Evolutionary conservation across 2,888 invertebrate genomes (phyloP).

Genomic region (Panzeria rudis): DNA sequence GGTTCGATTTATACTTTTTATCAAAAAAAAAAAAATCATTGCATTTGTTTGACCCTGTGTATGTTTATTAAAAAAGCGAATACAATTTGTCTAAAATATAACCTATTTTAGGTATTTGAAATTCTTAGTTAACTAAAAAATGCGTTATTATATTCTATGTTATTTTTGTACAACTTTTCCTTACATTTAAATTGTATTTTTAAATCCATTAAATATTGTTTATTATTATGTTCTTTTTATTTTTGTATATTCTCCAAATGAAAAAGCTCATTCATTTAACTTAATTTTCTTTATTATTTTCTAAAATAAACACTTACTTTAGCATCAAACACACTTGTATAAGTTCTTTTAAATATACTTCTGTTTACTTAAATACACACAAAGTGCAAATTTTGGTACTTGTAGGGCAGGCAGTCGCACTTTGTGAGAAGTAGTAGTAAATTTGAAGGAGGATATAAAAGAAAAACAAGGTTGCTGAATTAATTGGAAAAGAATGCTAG

Average conservation of each 20-base stretch:
- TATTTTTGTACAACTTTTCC: neutral
- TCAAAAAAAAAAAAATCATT: too few species aligned
- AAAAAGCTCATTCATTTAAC: constrained; percentile 26
- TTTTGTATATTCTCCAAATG: constrained; percentile 8
- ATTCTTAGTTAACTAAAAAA: neutral
- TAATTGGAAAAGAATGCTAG: too few species aligned
- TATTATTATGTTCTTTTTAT: neutral
- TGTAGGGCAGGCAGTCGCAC: neutral
- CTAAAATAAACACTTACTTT: constrained; percentile 62
- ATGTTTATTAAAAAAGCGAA: too few species aligned
- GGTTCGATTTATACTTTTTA: too few species aligned
- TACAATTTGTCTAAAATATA: neutral
- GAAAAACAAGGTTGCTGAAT: neutral
- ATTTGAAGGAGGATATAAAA: neutral
- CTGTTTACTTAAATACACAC: neutral
- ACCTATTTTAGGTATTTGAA: neutral
- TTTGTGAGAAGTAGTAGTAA: neutral
- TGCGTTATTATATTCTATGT: neutral
- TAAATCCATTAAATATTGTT: constrained; percentile 23
- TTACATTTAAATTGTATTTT: constrained; percentile 22
- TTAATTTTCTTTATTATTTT: constrained; percentile 28
- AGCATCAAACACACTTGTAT: constrained; percentile 22
- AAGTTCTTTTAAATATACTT: constrained; percentile 21
- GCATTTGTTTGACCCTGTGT: too few species aligned
- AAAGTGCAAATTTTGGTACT: neutral